These are phyloP conservation scores for Pseudolaguvia tuberculata DNA, from an alignment of 2,113 vertebrate species.

Conservation along the genomic window DNA sequence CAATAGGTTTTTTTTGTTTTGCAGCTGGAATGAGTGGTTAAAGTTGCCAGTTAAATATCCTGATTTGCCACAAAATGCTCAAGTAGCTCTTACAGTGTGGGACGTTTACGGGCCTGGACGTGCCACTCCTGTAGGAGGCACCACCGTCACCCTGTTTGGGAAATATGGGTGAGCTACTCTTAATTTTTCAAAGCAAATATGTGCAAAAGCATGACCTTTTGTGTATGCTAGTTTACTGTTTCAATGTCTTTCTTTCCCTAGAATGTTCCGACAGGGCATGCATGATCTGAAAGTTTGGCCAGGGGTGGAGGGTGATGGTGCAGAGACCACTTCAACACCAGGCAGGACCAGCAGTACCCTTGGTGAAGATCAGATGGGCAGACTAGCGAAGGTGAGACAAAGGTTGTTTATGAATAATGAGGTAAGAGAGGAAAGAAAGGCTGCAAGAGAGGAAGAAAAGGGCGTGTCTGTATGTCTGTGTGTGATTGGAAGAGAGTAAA, in stretches of 20 bases:
- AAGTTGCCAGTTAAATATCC: slow-evolving; percentile 94
- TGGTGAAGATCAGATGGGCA: slow-evolving; percentile 95
- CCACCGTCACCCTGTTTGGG: slow-evolving; percentile 91
- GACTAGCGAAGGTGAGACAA: slow-evolving; percentile 87
- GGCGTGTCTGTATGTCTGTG: slow-evolving; percentile 22
- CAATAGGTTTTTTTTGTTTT: not conserved
- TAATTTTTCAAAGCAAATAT: not conserved
- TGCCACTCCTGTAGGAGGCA: slow-evolving; percentile 91
- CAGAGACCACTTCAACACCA: slow-evolving; percentile 86
- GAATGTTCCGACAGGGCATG: slow-evolving; percentile 98
- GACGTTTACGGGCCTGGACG: slow-evolving; percentile 93
- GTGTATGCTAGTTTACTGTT: not conserved
- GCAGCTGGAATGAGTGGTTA: slow-evolving; percentile 97
- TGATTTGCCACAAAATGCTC: slow-evolving; percentile 90
- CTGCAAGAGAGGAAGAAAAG: not conserved
- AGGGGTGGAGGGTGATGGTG: slow-evolving; percentile 89
- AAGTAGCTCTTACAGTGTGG: slow-evolving; percentile 94
- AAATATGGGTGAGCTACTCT: slow-evolving; percentile 83
- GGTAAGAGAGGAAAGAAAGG: not conserved
- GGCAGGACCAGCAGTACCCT: slow-evolving; percentile 89
- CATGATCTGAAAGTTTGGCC: slow-evolving; percentile 99
- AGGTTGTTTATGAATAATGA: not conserved
- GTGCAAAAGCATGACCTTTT: not conserved
- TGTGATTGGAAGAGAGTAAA: slow-evolving; percentile 12
- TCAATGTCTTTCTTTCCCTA: slow-evolving; percentile 47